Evolutionary conservation across 92 coral and sea anemone genomes (phyloP), one percentile per base, ranked within the genome.

Genomic region (Palythoa grandiflora): DNA sequence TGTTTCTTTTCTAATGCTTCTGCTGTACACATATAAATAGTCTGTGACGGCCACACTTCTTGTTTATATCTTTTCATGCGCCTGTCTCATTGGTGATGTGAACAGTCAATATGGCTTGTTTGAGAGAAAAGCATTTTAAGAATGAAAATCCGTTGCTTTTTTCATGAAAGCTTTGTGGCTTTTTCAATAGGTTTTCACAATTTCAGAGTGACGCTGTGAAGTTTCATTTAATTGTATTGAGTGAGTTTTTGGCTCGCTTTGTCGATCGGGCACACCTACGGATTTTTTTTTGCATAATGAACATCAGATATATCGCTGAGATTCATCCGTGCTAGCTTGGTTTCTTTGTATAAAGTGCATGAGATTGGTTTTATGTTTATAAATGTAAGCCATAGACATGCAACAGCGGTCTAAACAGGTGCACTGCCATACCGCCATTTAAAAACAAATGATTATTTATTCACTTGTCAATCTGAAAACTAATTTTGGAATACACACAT

Each of bases 361-460:
- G n/a, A 53, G 70, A 55, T n/a, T 54, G 50, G 68, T 36, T 72
- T 3, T 39, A 6, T 57, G 83, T 15, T 38, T 55, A 57, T 78
- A 7, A n/a, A 57, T 53, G 51, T 57, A 70, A 78, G 21, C 68
- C 68, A 36, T 60, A 54, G 14, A 78, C 70, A n/a, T n/a, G n/a
- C n/a, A 78, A 78, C 5, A 57, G n/a, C 83, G 55, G 28, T 3
- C 70, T 44, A 2, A 55, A 36, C 83, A 78, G 83, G 83, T 78
- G 83, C 71, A 39, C n/a, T 8, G 13, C 7, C 16, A 7, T 13
- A 35, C 48, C 36, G 68, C 59, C 59, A 28, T 20, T 47, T 2
- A 54, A n/a, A 39, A 38, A 3, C 77, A 3, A 5, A 2, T 11
- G 73, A 47, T 75, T 75, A 40, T 52, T 78, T 78, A 78, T 55